Base-by-base conservation (phyloP, 2,113 vertebrate genomes). In the Halichoeres trimaculatus region DNA sequence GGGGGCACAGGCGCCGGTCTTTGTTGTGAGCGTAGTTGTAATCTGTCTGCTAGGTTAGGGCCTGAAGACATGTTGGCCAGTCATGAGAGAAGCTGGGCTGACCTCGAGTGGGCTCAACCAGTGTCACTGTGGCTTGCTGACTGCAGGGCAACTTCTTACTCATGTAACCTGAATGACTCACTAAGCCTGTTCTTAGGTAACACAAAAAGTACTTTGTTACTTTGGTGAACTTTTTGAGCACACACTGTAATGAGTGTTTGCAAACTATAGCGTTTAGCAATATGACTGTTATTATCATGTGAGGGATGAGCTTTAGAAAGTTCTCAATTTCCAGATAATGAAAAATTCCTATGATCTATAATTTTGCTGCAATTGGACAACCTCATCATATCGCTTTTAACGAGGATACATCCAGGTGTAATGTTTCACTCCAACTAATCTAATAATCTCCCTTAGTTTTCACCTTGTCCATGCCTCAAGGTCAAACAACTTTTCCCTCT, bases 401-500 rank as follows among this genome's bases (percentile, higher is more conserved):
- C 70, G 54, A 51, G 52, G 55, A 81, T 75, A 81, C 82, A 90
- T 84, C 70, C 74, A 88, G 76, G 84, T 89, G 84, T 90, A 85
- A 77, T 80, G 81, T 92, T 93, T 90, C 89, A 90, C 83, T 85
- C 92, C 85, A 85, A 80, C 89, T 93, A 93, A 94, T 93, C 92
- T 92, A 93, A 93, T 93, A 92, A 92, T 90, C 92, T 93, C 89
- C 90, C 88, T 92, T 92, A 90, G 90, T 93, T 94, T 94, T 92
- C 92, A 93, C 92, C 92, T 94, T 91, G 92, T 94, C 89, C 81
- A 81, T 90, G 90, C 91, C 91, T 91, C 84, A 93, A 94, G 93
- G 92, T 94, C 91, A 93, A 92, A 92, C 94, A 93, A 94, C 93
- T 95, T 92, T 89, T 91, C 91, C 94, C 91, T 95, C 93, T 95